Evolutionary conservation across 2,888 invertebrate genomes (phyloP).

Genomic region (Lasius platythorax): DNA sequence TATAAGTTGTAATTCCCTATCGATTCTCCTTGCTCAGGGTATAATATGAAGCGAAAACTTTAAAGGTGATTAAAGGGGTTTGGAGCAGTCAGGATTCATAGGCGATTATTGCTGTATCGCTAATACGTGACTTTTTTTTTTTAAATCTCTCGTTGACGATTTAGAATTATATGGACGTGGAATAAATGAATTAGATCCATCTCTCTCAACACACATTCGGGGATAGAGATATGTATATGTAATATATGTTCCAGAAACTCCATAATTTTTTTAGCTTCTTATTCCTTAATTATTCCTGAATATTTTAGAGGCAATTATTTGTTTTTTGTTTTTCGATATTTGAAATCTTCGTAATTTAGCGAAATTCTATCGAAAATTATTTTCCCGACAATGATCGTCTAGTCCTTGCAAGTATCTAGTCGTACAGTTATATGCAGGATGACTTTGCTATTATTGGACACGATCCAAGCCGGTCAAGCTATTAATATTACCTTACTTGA

Average conservation of each 20-base stretch:
- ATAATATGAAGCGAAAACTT: neutral
- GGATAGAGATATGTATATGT: too few relatives aligned
- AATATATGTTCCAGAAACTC: neutral
- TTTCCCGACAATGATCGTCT: neutral
- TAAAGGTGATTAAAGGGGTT: neutral
- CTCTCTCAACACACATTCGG: too few relatives aligned
- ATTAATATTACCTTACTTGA: slow-evolving; percentile 46
- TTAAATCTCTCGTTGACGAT: neutral
- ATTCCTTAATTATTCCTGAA: too few relatives aligned
- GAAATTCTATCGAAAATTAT: neutral
- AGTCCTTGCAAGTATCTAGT: slow-evolving; percentile 21
- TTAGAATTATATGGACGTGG: neutral
- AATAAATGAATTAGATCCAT: too few relatives aligned
- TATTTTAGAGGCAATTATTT: neutral
- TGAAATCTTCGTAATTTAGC: neutral
- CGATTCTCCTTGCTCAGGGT: neutral
- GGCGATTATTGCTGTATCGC: neutral
- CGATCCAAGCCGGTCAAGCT: slow-evolving; percentile 44
- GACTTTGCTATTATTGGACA: slow-evolving; percentile 47
- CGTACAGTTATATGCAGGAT: slow-evolving; percentile 26
- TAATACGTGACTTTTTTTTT: neutral
- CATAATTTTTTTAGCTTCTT: neutral
- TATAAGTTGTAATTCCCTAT: neutral
- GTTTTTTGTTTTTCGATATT: neutral
- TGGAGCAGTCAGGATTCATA: neutral